Evolutionary conservation across 2,888 invertebrate species (phyloP), one percentile per base, ranked within the genome.

Genomic region (Saturnia pavonia): DNA sequence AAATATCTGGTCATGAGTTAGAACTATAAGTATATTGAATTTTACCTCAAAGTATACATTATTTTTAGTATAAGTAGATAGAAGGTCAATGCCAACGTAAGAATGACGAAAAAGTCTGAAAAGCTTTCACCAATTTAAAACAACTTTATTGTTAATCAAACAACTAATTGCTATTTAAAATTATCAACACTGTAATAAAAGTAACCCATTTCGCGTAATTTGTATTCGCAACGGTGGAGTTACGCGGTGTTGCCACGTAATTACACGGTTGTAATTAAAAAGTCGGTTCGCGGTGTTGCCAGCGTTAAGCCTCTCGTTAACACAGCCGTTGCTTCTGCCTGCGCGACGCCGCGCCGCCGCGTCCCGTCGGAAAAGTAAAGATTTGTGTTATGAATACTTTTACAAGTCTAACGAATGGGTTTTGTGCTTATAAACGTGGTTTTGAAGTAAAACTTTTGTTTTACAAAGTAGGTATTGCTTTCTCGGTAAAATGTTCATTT

Each of bases 221-320:
- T 83, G 82, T 84, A 92, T 92, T 91, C 92, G 75, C 76, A 75
- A 79, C 79, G 75, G 75, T 76, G 77, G 82, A 83, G 82, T 84
- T 79, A 75, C 78, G 82, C 86, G 86, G 83, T 85, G 85, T 92
- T 92, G 85, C 87, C 92, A 92, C 92, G 88, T 90, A 89, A 92
- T 92, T 91, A 86, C 85, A 78, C 85, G 81, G 83, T 78, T 76
- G 88, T 91, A 92, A 92, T 92, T 92, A 92, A 92, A 92, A 92
- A 92, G 93, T 92, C 92, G 89, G 80, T 80, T 75, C 76, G 74
- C 86, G 87, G 84, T 86, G 88, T 80, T 88, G 88, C 85, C 89
- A 90, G 87, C 90, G 88, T 89, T 91, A 91, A 92, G 88, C 87
- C 87, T 83, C 87, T 90, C 91, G 90, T 91, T 91, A 91, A 89